phyloP scores from a whole-genome alignment of 2,888 invertebrate genomes.

The Tipula confusa region DNA sequence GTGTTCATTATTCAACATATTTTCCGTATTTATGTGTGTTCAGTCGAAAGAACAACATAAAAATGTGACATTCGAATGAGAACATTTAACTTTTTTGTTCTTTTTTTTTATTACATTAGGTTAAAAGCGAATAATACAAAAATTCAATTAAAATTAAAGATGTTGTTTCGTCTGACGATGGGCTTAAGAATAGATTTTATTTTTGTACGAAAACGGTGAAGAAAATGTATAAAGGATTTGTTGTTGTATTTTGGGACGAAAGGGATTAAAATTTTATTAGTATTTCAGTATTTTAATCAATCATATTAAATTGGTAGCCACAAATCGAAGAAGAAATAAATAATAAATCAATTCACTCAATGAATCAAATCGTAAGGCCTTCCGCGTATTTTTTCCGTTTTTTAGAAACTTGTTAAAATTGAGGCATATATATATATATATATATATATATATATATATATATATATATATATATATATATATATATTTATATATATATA shows the following conservation, averaged over 20 bases:
- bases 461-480: too few species aligned
- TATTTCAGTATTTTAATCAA: neutral
- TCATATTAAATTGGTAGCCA: neutral
- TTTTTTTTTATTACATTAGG: neutral
- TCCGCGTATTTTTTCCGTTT: neutral
- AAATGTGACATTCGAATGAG: neutral
- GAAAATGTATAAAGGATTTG: too few species aligned
- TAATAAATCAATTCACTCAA: neutral
- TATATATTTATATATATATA: too few species aligned
- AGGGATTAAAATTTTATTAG: neutral
- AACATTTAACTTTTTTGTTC: neutral
- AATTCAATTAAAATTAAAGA: neutral
- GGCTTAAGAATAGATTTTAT: neutral
- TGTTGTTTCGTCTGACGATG: neutral
- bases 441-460: too few species aligned
- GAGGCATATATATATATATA: neutral
- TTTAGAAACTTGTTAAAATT: neutral
- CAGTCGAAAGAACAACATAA: slow-evolving; percentile 3
- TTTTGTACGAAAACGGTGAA: too few species aligned
- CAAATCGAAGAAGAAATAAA: too few species aligned
- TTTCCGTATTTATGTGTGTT: neutral
- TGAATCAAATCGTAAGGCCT: neutral
- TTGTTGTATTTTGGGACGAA: neutral
- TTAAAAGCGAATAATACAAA: neutral
- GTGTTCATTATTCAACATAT: neutral